phyloP scores from a whole-genome alignment of 2,888 invertebrate genomes.

The Polydrusus tereticollis region DNA sequence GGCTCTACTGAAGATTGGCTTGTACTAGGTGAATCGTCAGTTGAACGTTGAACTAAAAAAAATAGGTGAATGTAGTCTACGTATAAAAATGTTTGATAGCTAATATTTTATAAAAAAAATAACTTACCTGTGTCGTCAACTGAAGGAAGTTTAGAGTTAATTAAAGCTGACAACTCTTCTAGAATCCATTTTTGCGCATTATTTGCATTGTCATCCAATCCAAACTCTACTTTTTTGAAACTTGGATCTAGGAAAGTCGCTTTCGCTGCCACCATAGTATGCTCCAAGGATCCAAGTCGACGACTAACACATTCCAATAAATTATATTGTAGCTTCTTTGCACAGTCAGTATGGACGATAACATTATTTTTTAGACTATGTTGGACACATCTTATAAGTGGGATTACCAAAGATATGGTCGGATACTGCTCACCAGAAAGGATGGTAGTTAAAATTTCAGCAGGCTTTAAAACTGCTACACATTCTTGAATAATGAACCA shows the following conservation, averaged over 20 bases:
- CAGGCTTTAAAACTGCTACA: background rate
- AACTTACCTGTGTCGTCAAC: no score
- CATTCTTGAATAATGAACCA: background rate
- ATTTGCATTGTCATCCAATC: slow-evolving; percentile 20
- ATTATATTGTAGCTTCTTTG: slow-evolving; percentile 31
- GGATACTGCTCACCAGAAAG: slow-evolving; percentile 9
- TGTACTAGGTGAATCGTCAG: no score
- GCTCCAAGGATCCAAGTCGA: slow-evolving; percentile 46
- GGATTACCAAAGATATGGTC: background rate
- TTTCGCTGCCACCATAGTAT: slow-evolving; percentile 48
- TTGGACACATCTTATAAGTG: slow-evolving; percentile 30
- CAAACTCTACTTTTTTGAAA: slow-evolving; percentile 51
- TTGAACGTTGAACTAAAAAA: no score
- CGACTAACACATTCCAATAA: slow-evolving; percentile 40
- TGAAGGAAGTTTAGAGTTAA: no score
- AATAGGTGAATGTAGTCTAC: no score
- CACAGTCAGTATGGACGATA: slow-evolving; percentile 30
- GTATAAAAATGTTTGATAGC: no score
- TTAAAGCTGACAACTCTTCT: background rate
- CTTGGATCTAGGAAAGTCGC: slow-evolving; percentile 52
- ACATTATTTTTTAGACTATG: slow-evolving; percentile 12
- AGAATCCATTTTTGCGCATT: background rate
- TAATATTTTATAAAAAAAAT: no score
- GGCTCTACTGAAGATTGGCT: no score
- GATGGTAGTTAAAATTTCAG: background rate